Base-by-base conservation (phyloP, 2,113 vertebrate species). In the Ranitomeya imitator region DNA sequence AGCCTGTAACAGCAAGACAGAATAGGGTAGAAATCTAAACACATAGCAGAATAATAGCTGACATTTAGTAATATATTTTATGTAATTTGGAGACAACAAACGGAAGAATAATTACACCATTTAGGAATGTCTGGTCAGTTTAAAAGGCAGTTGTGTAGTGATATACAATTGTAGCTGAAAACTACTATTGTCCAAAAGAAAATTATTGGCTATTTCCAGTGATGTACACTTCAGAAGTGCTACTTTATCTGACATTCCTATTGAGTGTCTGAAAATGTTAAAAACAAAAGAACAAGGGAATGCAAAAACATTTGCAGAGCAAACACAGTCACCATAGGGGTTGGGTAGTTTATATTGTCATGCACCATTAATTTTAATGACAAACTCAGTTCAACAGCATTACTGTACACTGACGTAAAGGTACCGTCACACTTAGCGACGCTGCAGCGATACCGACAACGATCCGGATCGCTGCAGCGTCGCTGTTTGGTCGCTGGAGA, bases 1-100 rank as follows among this genome's bases (percentile, higher is more conserved):
- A 79, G 61, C 77, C 61, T 87, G 11, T 71, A 87, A 87, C 86
- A 80, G 86, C 86, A 87, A 87, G 86, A 67, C 21, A 86, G 77
- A 80, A 86, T 67, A 67, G 37, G 76, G 54, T 80, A 79, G 76
- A 71, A 71, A 80, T 61, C 77, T 80, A 80, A 52, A 63, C 21
- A 77, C 59, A 57, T 60, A 37, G 78, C 78, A 67, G 76, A 80
- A 79, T 52, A 80, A 71, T 80, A 80, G 78, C 86, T 69, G 63
- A 31, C 77, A 54, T 79, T 67, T 61, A n/a, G 61, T 55, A 65
- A 71, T 80, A 87, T 87, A 79, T 86, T 80, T 69, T n/a, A 54
- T 87, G 54, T 87, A 79, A 87, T 79, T 87, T 87, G 23, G 54
- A 77, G 61, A 71, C 63, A 81, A 71, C 78, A 15, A 80, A 14